These are phyloP conservation scores for Morinoia aosen DNA, from an alignment of 2,888 invertebrate species.

Conservation along the genomic window DNA sequence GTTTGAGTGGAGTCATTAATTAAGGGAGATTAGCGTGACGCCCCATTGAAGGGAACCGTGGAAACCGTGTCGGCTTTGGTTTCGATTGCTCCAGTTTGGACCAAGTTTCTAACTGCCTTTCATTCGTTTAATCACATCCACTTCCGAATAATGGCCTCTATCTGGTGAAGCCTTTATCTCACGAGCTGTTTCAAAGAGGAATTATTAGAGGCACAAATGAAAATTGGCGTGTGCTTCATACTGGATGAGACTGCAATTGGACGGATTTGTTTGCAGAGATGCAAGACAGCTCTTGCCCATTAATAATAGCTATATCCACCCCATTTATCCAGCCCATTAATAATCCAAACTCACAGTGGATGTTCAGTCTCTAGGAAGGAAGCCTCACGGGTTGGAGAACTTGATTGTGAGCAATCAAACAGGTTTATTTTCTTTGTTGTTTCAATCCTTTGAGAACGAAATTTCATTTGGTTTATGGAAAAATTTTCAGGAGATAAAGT, in stretches of 20 bases:
- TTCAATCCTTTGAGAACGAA: no score
- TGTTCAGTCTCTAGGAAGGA: no score
- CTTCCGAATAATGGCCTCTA: slow-evolving; percentile 33
- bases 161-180: slow-evolving; percentile 40
- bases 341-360: no score
- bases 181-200: not conserved
- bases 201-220: slow-evolving; percentile 22
- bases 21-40: not conserved
- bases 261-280: not conserved
- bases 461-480: no score
- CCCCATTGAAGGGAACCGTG: not conserved
- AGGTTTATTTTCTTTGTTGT: no score
- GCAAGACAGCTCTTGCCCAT: not conserved
- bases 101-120: not conserved
- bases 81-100: slow-evolving; percentile 25
- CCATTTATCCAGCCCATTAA: not conserved
- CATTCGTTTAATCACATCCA: slow-evolving; percentile 45
- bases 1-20: not conserved
- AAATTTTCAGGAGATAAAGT: no score
- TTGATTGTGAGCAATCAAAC: no score
- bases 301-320: not conserved
- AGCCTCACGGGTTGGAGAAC: no score
- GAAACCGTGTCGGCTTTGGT: not conserved
- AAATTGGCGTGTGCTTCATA: not conserved
- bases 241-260: not conserved